phyloP scores from a whole-genome alignment of 2,113 vertebrate species.

The Ageneiosus marmoratus region DNA sequence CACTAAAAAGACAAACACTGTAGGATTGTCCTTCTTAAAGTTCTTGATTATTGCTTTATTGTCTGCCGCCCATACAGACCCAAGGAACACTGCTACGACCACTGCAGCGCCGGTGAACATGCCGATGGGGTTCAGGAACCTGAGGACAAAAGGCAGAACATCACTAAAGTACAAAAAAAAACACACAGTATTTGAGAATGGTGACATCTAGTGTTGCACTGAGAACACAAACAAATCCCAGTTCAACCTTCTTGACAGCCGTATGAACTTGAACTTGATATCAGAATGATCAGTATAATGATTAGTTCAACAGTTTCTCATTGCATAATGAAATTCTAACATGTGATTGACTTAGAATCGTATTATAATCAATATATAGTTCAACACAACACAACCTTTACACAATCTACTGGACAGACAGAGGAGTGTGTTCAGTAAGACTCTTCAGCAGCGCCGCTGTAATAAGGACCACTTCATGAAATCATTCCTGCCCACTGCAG shows the following conservation, averaged over 20 bases:
- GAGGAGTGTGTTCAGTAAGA: too few relatives aligned
- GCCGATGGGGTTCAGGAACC: constrained; percentile 86
- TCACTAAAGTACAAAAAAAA: neutral
- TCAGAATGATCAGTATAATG: too few relatives aligned
- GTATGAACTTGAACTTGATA: too few relatives aligned
- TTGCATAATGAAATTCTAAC: neutral
- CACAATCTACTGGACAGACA: too few relatives aligned
- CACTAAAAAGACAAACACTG: constrained; percentile 77
- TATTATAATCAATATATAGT: too few relatives aligned
- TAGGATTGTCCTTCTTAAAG: constrained; percentile 87
- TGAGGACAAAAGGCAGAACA: constrained; percentile 56
- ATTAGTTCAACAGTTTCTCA: neutral
- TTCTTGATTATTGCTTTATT: constrained; percentile 82
- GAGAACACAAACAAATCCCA: constrained; percentile 33
- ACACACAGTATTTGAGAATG: constrained; percentile 21
- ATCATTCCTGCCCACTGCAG: too few relatives aligned
- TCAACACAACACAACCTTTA: too few relatives aligned
- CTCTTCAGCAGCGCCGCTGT: too few relatives aligned
- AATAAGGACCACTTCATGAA: too few relatives aligned
- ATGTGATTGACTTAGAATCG: too few relatives aligned
- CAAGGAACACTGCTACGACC: constrained; percentile 82
- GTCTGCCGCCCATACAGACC: constrained; percentile 84
- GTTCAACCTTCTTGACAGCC: neutral
- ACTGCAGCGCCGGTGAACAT: constrained; percentile 86
- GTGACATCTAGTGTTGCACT: constrained; percentile 56